Percentiles rank a stretch among this genome's conserved stretches.
Evolutionary conservation across 2,113 vertebrate species (phyloP).

Genomic region (Percina caprodes): DNA sequence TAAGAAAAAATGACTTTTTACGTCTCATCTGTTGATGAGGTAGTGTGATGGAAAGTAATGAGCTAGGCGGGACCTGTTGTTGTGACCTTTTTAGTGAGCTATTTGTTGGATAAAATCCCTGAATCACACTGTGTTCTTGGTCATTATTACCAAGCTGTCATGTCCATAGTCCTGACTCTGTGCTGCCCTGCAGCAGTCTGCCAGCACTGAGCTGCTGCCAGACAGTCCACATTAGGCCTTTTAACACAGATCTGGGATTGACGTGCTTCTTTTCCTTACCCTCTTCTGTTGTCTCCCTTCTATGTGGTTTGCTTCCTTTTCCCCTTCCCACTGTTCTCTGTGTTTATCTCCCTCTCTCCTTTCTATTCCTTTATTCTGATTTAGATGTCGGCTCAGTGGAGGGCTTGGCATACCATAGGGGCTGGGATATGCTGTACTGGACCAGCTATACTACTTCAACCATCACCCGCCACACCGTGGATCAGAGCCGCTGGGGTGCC

Average conservation of each 20-base stretch:
- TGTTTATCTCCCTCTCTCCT: not conserved
- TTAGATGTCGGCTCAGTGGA: slow-evolving; percentile 96
- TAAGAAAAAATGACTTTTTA: slow-evolving; percentile 37
- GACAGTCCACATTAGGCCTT: slow-evolving; percentile 55
- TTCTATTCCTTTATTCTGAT: slow-evolving; percentile 11
- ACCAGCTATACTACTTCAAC: slow-evolving; percentile 98
- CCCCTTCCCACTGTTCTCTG: not conserved
- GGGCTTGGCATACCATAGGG: slow-evolving; percentile 95
- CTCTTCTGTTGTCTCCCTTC: not conserved
- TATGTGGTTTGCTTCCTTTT: slow-evolving; percentile 8
- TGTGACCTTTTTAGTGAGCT: slow-evolving; percentile 71
- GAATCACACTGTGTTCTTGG: slow-evolving; percentile 64
- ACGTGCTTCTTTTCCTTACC: slow-evolving; percentile 38
- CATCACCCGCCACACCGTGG: slow-evolving; percentile 95
- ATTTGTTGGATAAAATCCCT: slow-evolving; percentile 69
- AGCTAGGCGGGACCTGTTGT: slow-evolving; percentile 38
- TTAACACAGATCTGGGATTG: slow-evolving; percentile 49
- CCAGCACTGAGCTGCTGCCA: slow-evolving; percentile 59
- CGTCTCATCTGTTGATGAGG: slow-evolving; percentile 62
- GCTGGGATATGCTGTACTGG: slow-evolving; percentile 97
- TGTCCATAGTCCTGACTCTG: slow-evolving; percentile 49
- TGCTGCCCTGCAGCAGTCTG: slow-evolving; percentile 44
- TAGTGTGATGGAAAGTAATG: slow-evolving; percentile 62
- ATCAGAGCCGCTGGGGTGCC: slow-evolving; percentile 90
- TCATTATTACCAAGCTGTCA: slow-evolving; percentile 68